Evolutionary conservation across 2,113 vertebrate genomes (phyloP).

Genomic region (Rissa tridactyla): DNA sequence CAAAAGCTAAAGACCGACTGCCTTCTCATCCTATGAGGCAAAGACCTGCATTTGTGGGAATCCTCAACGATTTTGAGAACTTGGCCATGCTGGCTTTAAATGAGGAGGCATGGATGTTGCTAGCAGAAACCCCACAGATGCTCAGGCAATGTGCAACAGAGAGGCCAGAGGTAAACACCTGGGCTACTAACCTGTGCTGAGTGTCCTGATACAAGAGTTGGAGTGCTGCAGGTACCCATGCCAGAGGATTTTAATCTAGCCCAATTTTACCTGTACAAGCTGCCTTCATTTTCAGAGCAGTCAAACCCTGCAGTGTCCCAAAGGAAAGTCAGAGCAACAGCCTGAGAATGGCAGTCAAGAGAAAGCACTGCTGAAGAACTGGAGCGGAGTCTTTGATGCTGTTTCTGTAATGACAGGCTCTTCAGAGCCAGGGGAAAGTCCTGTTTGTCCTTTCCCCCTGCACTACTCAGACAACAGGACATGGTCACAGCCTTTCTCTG

Average conservation of each 20-base stretch:
- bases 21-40: not conserved
- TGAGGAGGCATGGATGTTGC: not conserved
- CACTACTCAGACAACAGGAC: rapidly evolving
- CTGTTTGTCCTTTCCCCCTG: not conserved
- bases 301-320: not conserved
- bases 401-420: not conserved
- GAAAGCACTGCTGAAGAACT: not conserved
- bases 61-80: not conserved
- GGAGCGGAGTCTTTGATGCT: not conserved
- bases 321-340: not conserved
- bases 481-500: not conserved
- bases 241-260: not conserved
- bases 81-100: not conserved
- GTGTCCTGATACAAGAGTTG: not conserved
- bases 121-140: not conserved
- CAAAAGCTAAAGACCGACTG: not conserved
- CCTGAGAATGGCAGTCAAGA: not conserved
- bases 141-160: rapidly evolving
- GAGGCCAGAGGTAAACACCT: not conserved
- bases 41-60: not conserved
- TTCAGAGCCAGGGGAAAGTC: not conserved
- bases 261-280: not conserved
- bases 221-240: rapidly evolving
- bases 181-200: not conserved
- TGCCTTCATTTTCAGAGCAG: not conserved